Base-by-base conservation (phyloP, 1,140 invertebrate genomes). In the Colletes latitarsis region DNA sequence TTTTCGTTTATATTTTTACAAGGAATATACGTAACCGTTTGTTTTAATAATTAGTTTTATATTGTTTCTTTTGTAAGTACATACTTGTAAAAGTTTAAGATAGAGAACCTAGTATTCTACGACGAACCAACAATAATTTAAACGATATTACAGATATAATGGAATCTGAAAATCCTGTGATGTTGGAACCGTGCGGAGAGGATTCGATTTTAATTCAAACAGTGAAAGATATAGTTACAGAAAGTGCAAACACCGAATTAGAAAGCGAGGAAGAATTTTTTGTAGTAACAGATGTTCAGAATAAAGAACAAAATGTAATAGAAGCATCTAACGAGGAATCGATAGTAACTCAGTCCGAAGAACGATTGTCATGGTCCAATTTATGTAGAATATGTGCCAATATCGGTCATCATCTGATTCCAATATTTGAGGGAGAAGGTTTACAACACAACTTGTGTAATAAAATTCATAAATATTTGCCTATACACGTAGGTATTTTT, bases 391-490 rank as follows among this genome's bases (percentile, higher is more conserved):
- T 94, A 52, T 96, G 95, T 89, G 95, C 94, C 19, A 92, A 92
- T 39, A 78, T 89, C 8, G 94, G 91, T 74, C 90, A 94, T 21
- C 90, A 93, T 82, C 82, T 95, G 12, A 93, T 95, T 39, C 94
- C 94, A 14, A 95, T 96, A 82, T 96, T 94, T 82, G 83, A 92
- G 46, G 94, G 91, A 3, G 94, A 95, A 87, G 95, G 94, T 5
- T 62, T 93, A 14, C 93, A 94, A 77, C 93, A 94, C 76, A 91
- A 94, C 64, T 76, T 95, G 41, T 89, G 91, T 72, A 91, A 89
- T 15, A 95, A 95, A 92, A 95, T 96, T 85, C 90, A 94, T 71
- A 94, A 92, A 79, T 93, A 95, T 90, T 87, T 96, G 75, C 95
- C 95, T 9, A 94, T 96, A 82, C 88, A 92, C 88, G 95, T 95